A percentile compares a stretch with the other conserved stretches of the same genome.
These are phyloP conservation scores for Formica aserva DNA, from an alignment of 2,888 invertebrate species.

Conservation along the genomic window DNA sequence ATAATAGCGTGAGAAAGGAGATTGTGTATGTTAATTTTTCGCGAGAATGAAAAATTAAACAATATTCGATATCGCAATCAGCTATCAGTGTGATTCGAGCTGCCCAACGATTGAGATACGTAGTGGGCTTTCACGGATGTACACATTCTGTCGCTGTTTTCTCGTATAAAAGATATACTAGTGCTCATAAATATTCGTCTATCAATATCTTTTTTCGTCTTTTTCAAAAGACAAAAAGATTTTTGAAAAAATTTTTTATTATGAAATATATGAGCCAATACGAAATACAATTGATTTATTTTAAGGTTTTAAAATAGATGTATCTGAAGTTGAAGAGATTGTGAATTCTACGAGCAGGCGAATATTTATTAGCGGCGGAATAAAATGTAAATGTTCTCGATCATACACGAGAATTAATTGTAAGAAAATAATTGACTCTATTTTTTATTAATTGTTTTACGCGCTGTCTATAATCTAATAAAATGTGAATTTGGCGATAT, in stretches of 20 bases:
- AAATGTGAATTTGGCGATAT: neutral
- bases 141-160: neutral
- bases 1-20: constrained; percentile 21
- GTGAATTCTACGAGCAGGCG: neutral
- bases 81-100: constrained; percentile 68
- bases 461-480: neutral
- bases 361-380: neutral
- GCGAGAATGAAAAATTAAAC: neutral
- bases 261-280: neutral
- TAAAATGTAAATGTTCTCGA: neutral
- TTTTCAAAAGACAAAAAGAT: neutral
- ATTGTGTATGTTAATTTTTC: neutral
- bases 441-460: neutral
- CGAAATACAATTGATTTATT: neutral
- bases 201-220: neutral
- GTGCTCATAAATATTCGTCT: neutral
- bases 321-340: neutral
- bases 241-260: neutral
- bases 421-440: constrained; percentile 37
- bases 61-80: neutral
- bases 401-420: neutral
- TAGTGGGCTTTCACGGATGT: constrained; percentile 64
- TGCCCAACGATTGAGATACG: constrained; percentile 72
- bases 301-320: neutral
- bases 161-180: neutral